These are phyloP conservation scores for Coluber constrictor DNA, from an alignment of 2,797 vertebrate genomes.

Conservation along the genomic window DNA sequence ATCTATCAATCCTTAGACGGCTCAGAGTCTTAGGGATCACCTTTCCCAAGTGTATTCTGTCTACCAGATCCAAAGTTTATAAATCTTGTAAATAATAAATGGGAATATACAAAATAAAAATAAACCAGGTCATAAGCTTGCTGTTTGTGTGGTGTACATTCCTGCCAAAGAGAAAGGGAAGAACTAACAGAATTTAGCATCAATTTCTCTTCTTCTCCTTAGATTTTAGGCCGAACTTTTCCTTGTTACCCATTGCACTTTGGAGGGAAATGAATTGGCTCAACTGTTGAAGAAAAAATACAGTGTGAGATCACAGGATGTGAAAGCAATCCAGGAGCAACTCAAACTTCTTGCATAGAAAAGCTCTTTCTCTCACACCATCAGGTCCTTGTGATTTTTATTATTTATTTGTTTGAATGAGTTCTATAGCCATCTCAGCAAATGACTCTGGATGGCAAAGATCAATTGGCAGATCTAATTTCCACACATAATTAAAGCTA, in stretches of 20 bases:
- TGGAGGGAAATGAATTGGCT: neutral
- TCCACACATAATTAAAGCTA: neutral
- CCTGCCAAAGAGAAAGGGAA: neutral
- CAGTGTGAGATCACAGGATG: neutral
- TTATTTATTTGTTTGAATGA: neutral
- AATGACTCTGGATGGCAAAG: neutral
- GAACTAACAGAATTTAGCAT: neutral
- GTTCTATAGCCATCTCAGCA: neutral
- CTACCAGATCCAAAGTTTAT: neutral
- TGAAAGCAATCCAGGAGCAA: neutral
- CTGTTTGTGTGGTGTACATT: neutral
- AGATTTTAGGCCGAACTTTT: neutral
- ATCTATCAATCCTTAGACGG: neutral
- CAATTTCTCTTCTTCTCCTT: neutral
- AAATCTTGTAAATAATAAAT: neutral
- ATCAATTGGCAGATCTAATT: neutral
- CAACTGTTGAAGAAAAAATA: neutral
- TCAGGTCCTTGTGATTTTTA: neutral
- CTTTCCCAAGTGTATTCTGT: neutral
- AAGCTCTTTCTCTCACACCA: neutral
- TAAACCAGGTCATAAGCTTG: neutral
- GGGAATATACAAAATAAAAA: neutral
- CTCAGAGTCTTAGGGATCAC: neutral
- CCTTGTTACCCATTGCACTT: neutral
- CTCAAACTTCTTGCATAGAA: neutral